Evolutionary conservation across 2,113 vertebrate species (phyloP), one percentile per base, ranked within the genome.

Genomic region (Hippolais icterina): DNA sequence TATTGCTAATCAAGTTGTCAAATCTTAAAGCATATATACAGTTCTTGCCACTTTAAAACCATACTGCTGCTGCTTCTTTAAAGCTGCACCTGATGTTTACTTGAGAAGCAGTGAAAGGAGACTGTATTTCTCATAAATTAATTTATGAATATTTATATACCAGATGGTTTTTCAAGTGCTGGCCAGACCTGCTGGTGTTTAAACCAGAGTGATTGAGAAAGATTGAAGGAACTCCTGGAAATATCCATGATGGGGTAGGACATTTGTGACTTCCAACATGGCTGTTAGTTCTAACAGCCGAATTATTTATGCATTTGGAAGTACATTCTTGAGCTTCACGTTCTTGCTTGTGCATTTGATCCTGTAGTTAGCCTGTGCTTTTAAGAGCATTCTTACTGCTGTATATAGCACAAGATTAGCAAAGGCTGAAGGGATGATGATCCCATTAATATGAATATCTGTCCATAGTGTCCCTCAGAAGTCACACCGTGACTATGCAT

Each of bases 81-180:
- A 85, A 96, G 82, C 89, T 90, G 19, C 57, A 65, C 11, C 3
- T 16, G 29, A 19, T 61, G 10, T 77, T 90, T 83, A 94, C 72
- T 88, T 95, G 91, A 89, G 85, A 87, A 97, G 84, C 91, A 65
- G n/a, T 87, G 74, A 83, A 53, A 83, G 35, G 59, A 75, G 41
- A 52, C 61, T 71, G 15, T 44, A 83, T 93, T 92, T 70, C 35
- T 59, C 52, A 50, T 65, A 59, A 87, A 87, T 87, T 85, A 65
- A 89, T 69, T 87, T 87, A 82, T 90, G 49, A 91, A 80, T 96
- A 92, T 95, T 91, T 90, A 93, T 75, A 41, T 87, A 79, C 79
- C 82, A 96, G 79, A 60, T 91, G 80, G 50, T 81, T 93, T 83
- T 87, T 81, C 31, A 78, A 86, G 53, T 44, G 49, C 83, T 82